These are phyloP conservation scores for Amphiduros pacificus DNA, from an alignment of 2,888 invertebrate species.

Conservation along the genomic window DNA sequence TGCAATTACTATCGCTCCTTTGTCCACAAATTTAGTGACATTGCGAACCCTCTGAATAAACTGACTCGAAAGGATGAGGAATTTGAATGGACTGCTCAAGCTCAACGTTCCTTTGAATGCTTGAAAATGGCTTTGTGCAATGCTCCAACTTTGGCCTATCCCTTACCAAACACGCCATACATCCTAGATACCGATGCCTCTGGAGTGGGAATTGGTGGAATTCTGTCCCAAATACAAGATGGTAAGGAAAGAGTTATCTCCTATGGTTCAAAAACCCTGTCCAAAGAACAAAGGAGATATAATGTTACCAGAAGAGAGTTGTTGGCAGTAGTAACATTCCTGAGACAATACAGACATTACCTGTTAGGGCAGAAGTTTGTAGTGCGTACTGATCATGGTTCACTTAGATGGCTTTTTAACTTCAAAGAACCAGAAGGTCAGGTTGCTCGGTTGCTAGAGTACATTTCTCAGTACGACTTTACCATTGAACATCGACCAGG, in stretches of 20 bases:
- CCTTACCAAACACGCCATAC: conserved; percentile 6
- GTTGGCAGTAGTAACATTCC: conserved; percentile 22
- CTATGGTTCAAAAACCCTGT: conserved; percentile 25
- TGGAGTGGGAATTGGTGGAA: conserved; percentile 17
- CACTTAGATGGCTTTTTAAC: conserved; percentile 22
- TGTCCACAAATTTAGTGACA: conserved; percentile 17
- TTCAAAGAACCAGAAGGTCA: conserved; percentile 23
- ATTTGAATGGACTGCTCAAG: conserved; percentile 27
- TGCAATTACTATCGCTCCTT: conserved; percentile 18
- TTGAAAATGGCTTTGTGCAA: conserved; percentile 13
- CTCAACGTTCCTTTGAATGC: conserved; percentile 18
- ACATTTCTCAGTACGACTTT: conserved; percentile 15
- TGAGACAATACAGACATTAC: conserved; percentile 24
- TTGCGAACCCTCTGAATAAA: conserved; percentile 10
- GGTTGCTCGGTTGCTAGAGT: conserved; percentile 26
- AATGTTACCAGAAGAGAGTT: conserved; percentile 25
- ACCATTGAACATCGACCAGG: conserved; percentile 18
- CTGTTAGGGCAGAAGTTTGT: conserved; percentile 20
- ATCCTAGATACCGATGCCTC: conserved; percentile 27
- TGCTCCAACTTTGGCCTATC: conserved; percentile 21
- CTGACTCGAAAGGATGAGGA: not conserved
- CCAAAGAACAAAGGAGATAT: conserved; percentile 24
- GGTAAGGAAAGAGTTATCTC: conserved; percentile 18
- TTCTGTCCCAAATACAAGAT: conserved; percentile 23
- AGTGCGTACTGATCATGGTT: conserved; percentile 25